Evolutionary conservation across 2,797 vertebrate genomes (phyloP), one percentile per base, ranked within the genome.

Genomic region (Craterocephalus amniculus): DNA sequence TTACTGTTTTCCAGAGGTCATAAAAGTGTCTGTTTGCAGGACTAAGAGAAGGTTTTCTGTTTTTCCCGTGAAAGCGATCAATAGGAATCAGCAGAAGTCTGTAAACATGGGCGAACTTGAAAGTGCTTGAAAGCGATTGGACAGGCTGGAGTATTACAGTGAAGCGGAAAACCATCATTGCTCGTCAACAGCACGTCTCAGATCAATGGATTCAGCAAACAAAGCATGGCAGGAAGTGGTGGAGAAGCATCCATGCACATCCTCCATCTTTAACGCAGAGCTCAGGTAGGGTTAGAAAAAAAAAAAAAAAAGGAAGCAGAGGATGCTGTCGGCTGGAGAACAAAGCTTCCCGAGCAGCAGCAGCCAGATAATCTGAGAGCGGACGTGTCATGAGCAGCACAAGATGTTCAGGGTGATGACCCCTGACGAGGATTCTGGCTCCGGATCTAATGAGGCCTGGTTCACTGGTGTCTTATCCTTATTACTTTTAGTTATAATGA

Each of bases 401-500:
- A 61, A 84, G 69, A 81, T 45, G 34, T 79, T 58, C 57, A 43
- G 78, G 81, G 83, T 87, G 84, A 84, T 82, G 86, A 90, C 83
- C 88, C 79, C 59, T 18, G 20, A 84, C 55, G 54, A 82, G 77
- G 74, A 58, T 75, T 83, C 58, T 79, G 76, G 79, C 83, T 83
- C 62, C 45, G 79, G 83, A 77, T 74, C 78, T 92, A 91, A 93
- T 91, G 88, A 92, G 88, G 79, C 80, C 83, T 76, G 72, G 78
- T 81, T 84, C 80, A 64, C 84, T 79, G 80, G 66, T 85, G 86
- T 87, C 86, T 88, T 79, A 67, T 83, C 78, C 84, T 85, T 87
- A 79, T 88, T 89, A 89, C 84, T 80, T 89, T 88, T 83, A 73
- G 72, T 87, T 87, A 81, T 92, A 93, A 93, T 88, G 89, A 92